Conservation (phyloP, 1,140 invertebrate genomes). For the Diachasmimorpha longicaudata region DNA sequence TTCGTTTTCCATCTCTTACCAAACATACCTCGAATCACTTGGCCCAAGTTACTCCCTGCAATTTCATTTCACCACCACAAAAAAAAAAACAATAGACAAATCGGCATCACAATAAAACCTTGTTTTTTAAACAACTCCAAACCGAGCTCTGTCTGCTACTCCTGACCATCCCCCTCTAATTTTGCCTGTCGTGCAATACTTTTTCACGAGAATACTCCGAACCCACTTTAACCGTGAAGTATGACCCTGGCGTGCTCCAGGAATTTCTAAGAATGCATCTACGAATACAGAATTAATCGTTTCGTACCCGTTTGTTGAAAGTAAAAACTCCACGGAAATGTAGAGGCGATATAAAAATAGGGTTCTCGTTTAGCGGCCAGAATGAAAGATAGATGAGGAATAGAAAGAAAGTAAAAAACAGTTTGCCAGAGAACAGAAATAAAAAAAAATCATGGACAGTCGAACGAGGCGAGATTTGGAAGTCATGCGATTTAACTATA, state of each 20-base stretch:
- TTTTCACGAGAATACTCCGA: constrained; percentile 22
- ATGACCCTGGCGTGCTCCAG: constrained; percentile 42
- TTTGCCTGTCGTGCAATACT: constrained; percentile 29
- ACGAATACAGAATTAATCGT: constrained; percentile 53
- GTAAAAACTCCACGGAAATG: neutral
- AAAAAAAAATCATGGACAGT: constrained; percentile 36
- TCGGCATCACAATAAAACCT: neutral
- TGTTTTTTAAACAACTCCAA: neutral
- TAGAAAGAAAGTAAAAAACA: constrained; percentile 44
- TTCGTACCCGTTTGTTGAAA: constrained; percentile 12
- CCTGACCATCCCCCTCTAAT: constrained; percentile 13
- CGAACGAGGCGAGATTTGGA: constrained; percentile 44
- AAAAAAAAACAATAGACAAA: neutral
- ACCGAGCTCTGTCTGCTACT: neutral
- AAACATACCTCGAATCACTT: neutral
- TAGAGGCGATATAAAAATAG: constrained; percentile 10
- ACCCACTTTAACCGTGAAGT: constrained; percentile 32
- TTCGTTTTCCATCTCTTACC: neutral
- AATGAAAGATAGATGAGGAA: constrained; percentile 34
- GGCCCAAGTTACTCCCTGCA: neutral
- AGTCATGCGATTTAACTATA: constrained; percentile 65
- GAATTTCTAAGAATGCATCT: constrained; percentile 37
- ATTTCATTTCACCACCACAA: neutral
- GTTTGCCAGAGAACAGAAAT: constrained; percentile 21
- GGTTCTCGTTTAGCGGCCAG: constrained; percentile 2